Base-by-base conservation (phyloP, 2,888 invertebrate genomes). In the Cosmorhoe ocellata region DNA sequence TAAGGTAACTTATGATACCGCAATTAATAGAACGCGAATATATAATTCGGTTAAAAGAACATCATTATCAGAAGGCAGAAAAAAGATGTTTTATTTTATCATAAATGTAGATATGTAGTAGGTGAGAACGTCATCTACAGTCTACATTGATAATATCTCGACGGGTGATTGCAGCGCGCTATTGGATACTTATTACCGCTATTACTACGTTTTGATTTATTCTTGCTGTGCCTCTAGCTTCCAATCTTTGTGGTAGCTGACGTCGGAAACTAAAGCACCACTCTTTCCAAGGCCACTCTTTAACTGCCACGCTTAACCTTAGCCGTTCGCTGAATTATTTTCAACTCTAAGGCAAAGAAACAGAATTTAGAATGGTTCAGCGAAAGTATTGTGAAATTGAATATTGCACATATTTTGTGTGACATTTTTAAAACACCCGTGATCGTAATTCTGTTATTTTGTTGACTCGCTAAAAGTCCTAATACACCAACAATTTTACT, bases 231-330 rank as follows among this genome's bases (percentile, higher is more conserved):
- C 2, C 11, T 31, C 42, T 12, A 14, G 27, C 42, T 34, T 9
- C 11, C 24, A 51, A 41, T 31, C 45, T 54, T 48, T 54, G 49
- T 42, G 30, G 38, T 28, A 33, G 38, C 42, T 33, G 49, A 46
- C 46, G 51, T 39, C 54, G 42, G 50, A 39, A 46, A 38, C 53
- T 42, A 12, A 54, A 54, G 54, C 50, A 50, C 54, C 38, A 40
- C 42, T 54, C 38, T 5, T 34, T 28, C 41, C 49, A 50, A 54
- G 50, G 49, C 45, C 37, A 39, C 30, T 24, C 13, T 31, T 24
- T 36, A 40, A 26, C 43, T 43, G 40, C 31, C 12, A 24, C 32
- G 42, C 27, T 38, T 43, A 30, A 34, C 37, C 40, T 28, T 14
- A 8, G 10, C 14, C 7, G 31, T 3, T 12, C 6, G 24, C 11